Evolutionary conservation across 2,113 vertebrate genomes (phyloP).

Genomic region (Raphicerus campestris): DNA sequence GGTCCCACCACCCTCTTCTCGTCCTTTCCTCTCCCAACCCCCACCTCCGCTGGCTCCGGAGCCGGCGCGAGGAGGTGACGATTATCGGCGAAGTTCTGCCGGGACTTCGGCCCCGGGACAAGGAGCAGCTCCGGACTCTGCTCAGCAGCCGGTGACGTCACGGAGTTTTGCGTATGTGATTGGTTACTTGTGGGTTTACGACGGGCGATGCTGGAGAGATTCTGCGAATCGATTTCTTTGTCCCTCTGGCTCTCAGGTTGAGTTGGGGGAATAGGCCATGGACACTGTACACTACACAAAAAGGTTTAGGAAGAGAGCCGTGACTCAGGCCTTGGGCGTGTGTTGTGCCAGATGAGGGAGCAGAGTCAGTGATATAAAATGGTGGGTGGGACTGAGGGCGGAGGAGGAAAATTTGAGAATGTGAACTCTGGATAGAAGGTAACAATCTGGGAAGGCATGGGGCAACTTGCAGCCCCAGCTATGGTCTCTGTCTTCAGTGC

Average conservation of each 20-base stretch:
- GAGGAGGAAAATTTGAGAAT: background rate
- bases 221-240: constrained; percentile 25
- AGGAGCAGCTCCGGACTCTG: background rate
- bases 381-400: background rate
- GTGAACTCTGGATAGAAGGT: background rate
- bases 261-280: background rate
- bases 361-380: background rate
- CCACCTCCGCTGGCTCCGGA: rapidly evolving
- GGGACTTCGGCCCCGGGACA: background rate
- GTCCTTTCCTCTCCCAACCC: background rate
- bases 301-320: background rate
- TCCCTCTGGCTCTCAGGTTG: background rate
- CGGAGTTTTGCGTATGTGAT: background rate
- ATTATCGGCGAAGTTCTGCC: background rate
- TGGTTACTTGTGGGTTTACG: constrained; percentile 20
- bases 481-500: background rate
- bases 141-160: constrained; percentile 56
- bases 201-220: constrained; percentile 22
- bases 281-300: background rate
- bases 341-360: background rate
- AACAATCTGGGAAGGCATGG: background rate
- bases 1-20: background rate
- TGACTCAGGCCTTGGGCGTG: background rate
- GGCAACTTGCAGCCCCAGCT: background rate
- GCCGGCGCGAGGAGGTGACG: background rate